These are phyloP conservation scores for Zaprionus vittiger DNA, from an alignment of 1,140 invertebrate genomes.

Conservation along the genomic window DNA sequence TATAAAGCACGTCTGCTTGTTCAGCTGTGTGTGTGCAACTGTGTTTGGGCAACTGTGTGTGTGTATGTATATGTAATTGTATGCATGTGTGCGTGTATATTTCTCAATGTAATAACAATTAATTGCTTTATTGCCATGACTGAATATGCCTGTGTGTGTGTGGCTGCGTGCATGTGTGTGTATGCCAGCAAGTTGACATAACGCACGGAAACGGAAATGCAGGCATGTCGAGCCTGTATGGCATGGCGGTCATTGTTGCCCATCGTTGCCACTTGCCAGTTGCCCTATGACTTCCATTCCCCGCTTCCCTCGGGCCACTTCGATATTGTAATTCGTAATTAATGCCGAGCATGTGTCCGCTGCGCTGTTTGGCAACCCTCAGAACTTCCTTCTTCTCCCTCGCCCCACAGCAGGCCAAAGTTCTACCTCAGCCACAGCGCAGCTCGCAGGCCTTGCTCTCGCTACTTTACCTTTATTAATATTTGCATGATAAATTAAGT, in stretches of 20 bases:
- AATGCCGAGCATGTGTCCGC: conserved; percentile 40
- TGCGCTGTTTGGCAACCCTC: neutral
- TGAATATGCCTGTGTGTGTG: conserved; percentile 29
- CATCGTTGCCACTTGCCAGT: conserved; percentile 33
- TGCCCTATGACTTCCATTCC: conserved; percentile 20
- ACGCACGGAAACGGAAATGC: conserved; percentile 71
- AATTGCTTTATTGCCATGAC: conserved; percentile 25
- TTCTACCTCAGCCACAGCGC: neutral
- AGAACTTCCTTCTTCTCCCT: neutral
- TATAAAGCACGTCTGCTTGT: conserved; percentile 41
- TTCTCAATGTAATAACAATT: conserved; percentile 37
- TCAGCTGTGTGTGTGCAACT: conserved; percentile 14
- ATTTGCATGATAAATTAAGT: conserved; percentile 6
- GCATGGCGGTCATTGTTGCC: conserved; percentile 57
- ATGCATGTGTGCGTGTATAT: conserved; percentile 19
- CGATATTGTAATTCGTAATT: conserved; percentile 63
- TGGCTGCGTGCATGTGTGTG: conserved; percentile 35
- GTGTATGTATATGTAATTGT: conserved; percentile 24
- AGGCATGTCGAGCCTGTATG: conserved; percentile 68
- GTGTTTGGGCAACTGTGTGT: neutral
- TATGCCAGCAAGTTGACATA: conserved; percentile 31
- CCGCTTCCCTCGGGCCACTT: conserved; percentile 19
- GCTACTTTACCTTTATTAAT: conserved; percentile 3
- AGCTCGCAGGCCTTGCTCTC: neutral
- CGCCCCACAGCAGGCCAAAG: neutral